Conservation (phyloP, 2,888 invertebrate genomes). For the Sthenelais limicola region DNA sequence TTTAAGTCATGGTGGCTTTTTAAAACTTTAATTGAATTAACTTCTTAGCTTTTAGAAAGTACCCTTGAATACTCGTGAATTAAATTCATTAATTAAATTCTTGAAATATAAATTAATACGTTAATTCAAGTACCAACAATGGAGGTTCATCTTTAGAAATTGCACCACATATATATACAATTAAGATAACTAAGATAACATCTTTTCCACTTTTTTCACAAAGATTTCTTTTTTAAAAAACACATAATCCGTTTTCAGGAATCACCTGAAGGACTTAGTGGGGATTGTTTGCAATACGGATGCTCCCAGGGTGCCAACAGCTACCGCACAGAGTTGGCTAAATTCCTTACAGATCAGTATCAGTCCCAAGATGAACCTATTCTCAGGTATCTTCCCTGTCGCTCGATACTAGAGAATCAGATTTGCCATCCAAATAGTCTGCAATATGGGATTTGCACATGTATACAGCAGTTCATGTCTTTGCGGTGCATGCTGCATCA, state of each 20-base stretch:
- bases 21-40: not conserved
- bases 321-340: conserved; percentile 57
- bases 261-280: not conserved
- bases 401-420: not conserved
- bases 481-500: not conserved
- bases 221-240: not conserved
- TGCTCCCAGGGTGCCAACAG: conserved; percentile 55
- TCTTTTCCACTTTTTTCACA: not conserved
- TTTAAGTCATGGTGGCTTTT: not conserved
- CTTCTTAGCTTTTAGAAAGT: too few relatives aligned
- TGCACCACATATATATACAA: not conserved
- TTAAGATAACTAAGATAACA: not conserved
- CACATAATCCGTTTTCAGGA: not conserved
- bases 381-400: conserved; percentile 3
- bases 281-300: conserved; percentile 58
- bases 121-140: too few relatives aligned
- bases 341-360: conserved; percentile 59
- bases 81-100: too few relatives aligned
- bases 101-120: not conserved
- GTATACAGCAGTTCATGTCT: too few relatives aligned
- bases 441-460: not conserved
- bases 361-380: conserved; percentile 58
- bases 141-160: too few relatives aligned
- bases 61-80: too few relatives aligned
- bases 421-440: not conserved